A percentile compares a stretch with the other conserved stretches of the same genome.
Conservation (phyloP, 2,888 invertebrate genomes). For the Epistrophella euchroma region DNA sequence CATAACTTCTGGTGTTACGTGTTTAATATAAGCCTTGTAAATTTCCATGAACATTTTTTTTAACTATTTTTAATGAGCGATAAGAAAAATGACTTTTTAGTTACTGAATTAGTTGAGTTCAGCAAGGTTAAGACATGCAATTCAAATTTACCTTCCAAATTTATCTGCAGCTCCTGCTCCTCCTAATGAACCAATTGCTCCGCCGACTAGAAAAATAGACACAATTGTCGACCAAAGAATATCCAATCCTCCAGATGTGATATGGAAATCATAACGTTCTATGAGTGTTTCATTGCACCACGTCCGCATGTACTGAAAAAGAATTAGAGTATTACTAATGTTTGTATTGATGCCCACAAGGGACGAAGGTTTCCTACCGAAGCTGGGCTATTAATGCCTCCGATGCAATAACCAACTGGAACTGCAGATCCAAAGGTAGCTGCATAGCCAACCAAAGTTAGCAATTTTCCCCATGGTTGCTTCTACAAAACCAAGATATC, state of each 20-base stretch:
- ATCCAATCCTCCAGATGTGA: slow-evolving; percentile 85
- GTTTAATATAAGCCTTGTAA: background rate
- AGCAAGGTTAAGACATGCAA: background rate
- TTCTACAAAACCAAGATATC: slow-evolving; percentile 77
- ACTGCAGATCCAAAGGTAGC: slow-evolving; percentile 91
- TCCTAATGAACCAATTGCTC: slow-evolving; percentile 92
- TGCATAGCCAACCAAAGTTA: slow-evolving; percentile 88
- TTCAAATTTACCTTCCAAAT: slow-evolving; percentile 86
- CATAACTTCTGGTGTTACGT: background rate
- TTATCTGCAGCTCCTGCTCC: slow-evolving; percentile 91
- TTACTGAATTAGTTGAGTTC: background rate
- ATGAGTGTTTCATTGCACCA: slow-evolving; percentile 90
- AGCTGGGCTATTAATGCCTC: slow-evolving; percentile 93
- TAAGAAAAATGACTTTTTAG: background rate
- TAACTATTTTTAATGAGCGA: background rate
- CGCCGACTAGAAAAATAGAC: slow-evolving; percentile 95
- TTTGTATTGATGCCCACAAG: background rate
- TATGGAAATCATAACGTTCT: slow-evolving; percentile 85
- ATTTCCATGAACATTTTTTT: slow-evolving; percentile 25
- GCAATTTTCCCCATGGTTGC: slow-evolving; percentile 80
- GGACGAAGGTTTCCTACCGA: slow-evolving; percentile 84
- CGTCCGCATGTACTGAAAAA: slow-evolving; percentile 85
- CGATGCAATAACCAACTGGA: slow-evolving; percentile 93
- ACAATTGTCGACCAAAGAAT: slow-evolving; percentile 93
- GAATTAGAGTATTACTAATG: background rate